Evolutionary conservation across 2,113 vertebrate species (phyloP).

Genomic region (Nothobranchius kuhntae): DNA sequence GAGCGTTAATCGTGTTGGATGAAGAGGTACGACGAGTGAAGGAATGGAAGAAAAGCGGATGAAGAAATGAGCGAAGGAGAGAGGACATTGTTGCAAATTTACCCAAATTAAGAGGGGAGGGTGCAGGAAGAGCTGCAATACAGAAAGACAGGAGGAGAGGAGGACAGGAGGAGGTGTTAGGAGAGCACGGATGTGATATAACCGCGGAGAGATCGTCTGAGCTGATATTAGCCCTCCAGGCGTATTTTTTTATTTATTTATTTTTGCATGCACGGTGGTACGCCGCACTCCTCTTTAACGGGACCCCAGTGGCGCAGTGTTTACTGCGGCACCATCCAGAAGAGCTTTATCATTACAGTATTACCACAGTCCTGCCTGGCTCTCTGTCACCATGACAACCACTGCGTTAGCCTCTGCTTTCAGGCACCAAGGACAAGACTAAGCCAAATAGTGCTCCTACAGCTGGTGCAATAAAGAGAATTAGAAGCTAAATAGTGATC

Average conservation of each 20-base stretch:
- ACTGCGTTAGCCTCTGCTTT: constrained; percentile 76
- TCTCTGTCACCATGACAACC: constrained; percentile 78
- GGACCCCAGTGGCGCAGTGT: constrained; percentile 72
- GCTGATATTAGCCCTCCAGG: constrained; percentile 63
- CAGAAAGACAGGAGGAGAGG: constrained; percentile 15
- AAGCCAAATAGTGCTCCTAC: constrained; percentile 67
- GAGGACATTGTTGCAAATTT: constrained; percentile 43
- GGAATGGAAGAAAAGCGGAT: constrained; percentile 36
- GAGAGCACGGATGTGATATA: constrained; percentile 47
- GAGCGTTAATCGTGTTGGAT: constrained; percentile 53
- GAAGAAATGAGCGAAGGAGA: constrained; percentile 27
- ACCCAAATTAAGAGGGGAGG: constrained; percentile 22
- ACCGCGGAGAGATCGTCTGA: constrained; percentile 38
- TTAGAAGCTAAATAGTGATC: constrained; percentile 27
- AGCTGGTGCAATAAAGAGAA: constrained; percentile 42
- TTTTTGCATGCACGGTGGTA: constrained; percentile 54
- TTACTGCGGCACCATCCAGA: constrained; percentile 76
- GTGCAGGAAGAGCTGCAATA: constrained; percentile 29
- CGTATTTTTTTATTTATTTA: constrained; percentile 2
- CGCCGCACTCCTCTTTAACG: constrained; percentile 65
- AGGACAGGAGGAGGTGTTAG: constrained; percentile 43
- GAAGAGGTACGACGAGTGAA: constrained; percentile 36
- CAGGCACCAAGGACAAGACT: constrained; percentile 76
- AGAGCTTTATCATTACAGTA: constrained; percentile 78
- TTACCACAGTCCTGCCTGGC: constrained; percentile 76